Percentiles rank a stretch among this genome's conserved stretches.
Conservation (phyloP, 2,888 invertebrate genomes). For the Lithophane ornitopus region DNA sequence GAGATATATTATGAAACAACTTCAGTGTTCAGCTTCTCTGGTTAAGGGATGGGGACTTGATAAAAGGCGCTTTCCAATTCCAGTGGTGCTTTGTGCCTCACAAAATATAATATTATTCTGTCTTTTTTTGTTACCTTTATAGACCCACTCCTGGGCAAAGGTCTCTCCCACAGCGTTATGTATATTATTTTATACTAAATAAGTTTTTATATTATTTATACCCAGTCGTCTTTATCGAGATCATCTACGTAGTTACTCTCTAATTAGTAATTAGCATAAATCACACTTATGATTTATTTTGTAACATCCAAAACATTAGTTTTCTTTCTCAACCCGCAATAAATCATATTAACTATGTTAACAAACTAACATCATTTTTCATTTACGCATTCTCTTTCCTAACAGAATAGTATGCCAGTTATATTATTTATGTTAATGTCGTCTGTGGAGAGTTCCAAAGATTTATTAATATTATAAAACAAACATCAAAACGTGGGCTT, state of each 20-base stretch:
- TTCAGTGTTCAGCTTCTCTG: conserved; percentile 34
- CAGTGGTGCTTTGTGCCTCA: not conserved
- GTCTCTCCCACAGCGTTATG: too few relatives aligned
- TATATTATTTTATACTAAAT: conserved; percentile 5
- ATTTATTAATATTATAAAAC: conserved; percentile 61
- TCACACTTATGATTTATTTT: conserved; percentile 18
- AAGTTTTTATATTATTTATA: conserved; percentile 7
- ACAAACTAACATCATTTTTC: conserved; percentile 45
- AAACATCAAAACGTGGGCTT: conserved; percentile 61
- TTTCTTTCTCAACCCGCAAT: conserved; percentile 17
- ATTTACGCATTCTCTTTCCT: conserved; percentile 26
- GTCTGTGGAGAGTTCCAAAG: conserved; percentile 19
- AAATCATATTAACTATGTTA: conserved; percentile 42
- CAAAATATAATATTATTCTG: too few relatives aligned
- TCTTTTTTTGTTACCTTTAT: not conserved
- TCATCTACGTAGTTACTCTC: not conserved
- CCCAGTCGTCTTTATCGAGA: not conserved
- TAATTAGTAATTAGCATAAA: conserved; percentile 12
- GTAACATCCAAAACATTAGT: conserved; percentile 7
- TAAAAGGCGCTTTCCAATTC: conserved; percentile 31
- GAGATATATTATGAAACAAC: conserved; percentile 62
- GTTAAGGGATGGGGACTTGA: conserved; percentile 17
- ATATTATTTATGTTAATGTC: conserved; percentile 48
- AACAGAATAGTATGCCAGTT: conserved; percentile 22
- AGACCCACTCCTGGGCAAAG: too few relatives aligned